Percentiles rank a stretch among this genome's conserved stretches.
Evolutionary conservation across 2,113 vertebrate species (phyloP).

Genomic region (Ariopsis seemanni): DNA sequence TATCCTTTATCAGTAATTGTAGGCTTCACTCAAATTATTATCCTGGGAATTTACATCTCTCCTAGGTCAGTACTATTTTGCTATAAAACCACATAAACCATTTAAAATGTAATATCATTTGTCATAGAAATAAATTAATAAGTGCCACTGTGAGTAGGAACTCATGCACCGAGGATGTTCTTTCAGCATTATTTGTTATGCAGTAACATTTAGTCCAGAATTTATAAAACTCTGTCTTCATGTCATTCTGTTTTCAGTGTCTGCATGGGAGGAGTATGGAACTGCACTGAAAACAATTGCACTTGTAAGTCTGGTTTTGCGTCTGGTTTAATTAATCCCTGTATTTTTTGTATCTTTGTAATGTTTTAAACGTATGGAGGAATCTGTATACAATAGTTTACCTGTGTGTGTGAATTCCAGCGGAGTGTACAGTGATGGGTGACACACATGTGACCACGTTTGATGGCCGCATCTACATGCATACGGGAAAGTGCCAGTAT

Average conservation of each 20-base stretch:
- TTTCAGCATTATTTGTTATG: not conserved
- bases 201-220: not conserved
- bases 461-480: constrained; percentile 93
- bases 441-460: constrained; percentile 93
- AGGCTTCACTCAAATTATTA: not conserved
- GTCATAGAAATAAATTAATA: not conserved
- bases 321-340: not conserved
- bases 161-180: not conserved
- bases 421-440: constrained; percentile 87
- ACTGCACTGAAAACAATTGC: constrained; percentile 95
- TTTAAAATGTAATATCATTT: not conserved
- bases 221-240: not conserved
- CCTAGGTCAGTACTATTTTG: not conserved
- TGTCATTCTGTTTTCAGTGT: constrained; percentile 70
- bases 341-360: not conserved
- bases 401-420: constrained; percentile 60
- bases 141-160: not conserved
- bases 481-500: constrained; percentile 91
- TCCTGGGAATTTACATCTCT: not conserved
- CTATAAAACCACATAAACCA: not conserved
- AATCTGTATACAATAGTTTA: not conserved
- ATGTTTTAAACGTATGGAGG: not conserved
- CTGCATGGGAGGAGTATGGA: constrained; percentile 91
- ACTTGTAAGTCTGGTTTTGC: constrained; percentile 77
- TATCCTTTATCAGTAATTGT: not conserved